phyloP scores from a whole-genome alignment of 2,797 vertebrate genomes.

The Manis pentadactyla region DNA sequence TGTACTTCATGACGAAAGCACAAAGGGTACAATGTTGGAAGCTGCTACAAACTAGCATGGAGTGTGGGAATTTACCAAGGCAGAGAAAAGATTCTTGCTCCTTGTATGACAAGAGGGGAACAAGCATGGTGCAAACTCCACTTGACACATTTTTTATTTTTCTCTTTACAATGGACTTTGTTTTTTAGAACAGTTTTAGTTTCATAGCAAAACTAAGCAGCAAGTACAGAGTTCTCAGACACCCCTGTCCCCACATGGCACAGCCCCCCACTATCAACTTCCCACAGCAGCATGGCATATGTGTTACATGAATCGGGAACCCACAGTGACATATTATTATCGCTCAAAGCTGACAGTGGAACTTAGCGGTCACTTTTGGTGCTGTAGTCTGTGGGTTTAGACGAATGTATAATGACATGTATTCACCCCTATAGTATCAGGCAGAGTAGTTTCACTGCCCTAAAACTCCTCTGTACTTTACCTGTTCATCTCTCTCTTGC shows the following conservation, averaged over 20 bases:
- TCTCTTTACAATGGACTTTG: not conserved
- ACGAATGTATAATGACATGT: not conserved
- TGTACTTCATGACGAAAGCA: not conserved
- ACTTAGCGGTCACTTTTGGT: not conserved
- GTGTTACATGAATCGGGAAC: not conserved
- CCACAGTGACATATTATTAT: not conserved
- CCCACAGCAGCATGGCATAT: not conserved
- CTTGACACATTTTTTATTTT: not conserved
- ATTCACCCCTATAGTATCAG: not conserved
- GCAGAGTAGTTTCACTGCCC: not conserved
- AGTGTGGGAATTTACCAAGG: not conserved
- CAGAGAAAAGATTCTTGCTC: not conserved
- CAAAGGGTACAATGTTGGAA: not conserved
- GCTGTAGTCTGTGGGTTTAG: not conserved
- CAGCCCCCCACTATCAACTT: not conserved
- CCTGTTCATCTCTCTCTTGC: not conserved
- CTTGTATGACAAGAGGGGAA: not conserved
- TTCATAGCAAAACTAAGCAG: not conserved
- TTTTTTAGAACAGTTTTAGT: not conserved
- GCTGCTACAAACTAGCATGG: not conserved
- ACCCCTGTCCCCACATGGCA: too few species aligned
- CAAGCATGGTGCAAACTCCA: not conserved
- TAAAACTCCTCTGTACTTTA: not conserved
- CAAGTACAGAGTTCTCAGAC: not conserved
- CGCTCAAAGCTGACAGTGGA: not conserved